Evolutionary conservation across 2,113 vertebrate species (phyloP).

Genomic region (Rhabdomys dilectus): DNA sequence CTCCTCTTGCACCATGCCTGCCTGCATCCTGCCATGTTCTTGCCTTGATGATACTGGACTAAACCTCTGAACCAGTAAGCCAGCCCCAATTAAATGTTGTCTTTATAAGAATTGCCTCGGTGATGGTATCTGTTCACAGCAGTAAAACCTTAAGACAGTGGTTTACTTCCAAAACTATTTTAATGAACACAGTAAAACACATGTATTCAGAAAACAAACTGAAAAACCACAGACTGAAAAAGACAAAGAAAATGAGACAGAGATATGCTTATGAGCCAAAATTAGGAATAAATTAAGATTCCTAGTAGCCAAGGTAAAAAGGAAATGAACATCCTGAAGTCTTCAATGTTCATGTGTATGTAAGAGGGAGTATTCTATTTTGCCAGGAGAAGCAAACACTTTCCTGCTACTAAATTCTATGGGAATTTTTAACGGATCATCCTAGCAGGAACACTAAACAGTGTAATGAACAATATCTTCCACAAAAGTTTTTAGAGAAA

Average conservation of each 20-base stretch:
- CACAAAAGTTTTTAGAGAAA: constrained; percentile 64
- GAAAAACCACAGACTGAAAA: neutral
- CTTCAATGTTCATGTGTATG: neutral
- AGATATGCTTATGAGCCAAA: neutral
- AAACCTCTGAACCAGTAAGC: too few relatives aligned
- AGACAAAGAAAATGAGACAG: constrained; percentile 22
- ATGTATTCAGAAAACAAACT: constrained; percentile 31
- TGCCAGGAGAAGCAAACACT: constrained; percentile 49
- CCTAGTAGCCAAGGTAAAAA: neutral
- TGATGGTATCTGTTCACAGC: too few relatives aligned
- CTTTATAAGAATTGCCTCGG: too few relatives aligned
- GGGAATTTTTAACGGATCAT: constrained; percentile 60
- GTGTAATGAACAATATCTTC: constrained; percentile 48
- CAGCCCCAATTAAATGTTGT: too few relatives aligned
- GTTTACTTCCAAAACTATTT: constrained; percentile 38
- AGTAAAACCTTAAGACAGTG: too few relatives aligned
- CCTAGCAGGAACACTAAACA: constrained; percentile 64
- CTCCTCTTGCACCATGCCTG: too few relatives aligned
- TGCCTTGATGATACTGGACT: too few relatives aligned
- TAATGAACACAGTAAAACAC: constrained; percentile 23
- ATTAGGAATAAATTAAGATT: neutral
- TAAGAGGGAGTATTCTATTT: neutral
- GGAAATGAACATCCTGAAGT: neutral
- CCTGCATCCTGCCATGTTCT: too few relatives aligned
- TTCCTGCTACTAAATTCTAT: constrained; percentile 35